Percentiles rank a stretch among this genome's conserved stretches.
These are phyloP conservation scores for Crioceris asparagi DNA, from an alignment of 2,888 invertebrate species.

Conservation along the genomic window DNA sequence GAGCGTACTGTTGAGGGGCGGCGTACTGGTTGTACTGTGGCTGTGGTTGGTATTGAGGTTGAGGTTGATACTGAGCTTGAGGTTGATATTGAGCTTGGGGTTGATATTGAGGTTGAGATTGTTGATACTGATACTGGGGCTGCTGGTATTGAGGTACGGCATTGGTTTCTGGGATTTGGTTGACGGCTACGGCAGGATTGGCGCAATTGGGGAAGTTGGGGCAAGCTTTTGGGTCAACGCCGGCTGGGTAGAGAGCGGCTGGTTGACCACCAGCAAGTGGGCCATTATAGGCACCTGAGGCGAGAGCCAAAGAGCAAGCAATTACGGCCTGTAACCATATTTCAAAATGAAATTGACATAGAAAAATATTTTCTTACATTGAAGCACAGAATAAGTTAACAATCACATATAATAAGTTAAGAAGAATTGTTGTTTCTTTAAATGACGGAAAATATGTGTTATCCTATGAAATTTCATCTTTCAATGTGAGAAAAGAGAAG, in stretches of 20 bases:
- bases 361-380: no score
- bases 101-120: slow-evolving; percentile 15
- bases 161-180: slow-evolving; percentile 14
- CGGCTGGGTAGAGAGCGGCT: slow-evolving; percentile 29
- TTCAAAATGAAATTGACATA: no score
- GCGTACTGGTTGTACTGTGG: slow-evolving; percentile 16
- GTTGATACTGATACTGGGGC: slow-evolving; percentile 16
- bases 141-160: slow-evolving; percentile 2
- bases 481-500: no score
- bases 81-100: slow-evolving; percentile 20
- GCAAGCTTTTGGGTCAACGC: slow-evolving; percentile 29
- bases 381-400: no score
- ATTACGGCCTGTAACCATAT: slow-evolving; percentile 28
- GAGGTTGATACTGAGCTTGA: slow-evolving; percentile 14
- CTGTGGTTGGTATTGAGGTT: slow-evolving; percentile 17
- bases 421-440: no score
- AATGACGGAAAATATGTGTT: no score
- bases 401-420: no score
- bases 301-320: slow-evolving; percentile 25
- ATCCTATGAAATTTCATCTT: no score
- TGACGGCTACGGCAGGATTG: slow-evolving; percentile 27
- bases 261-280: slow-evolving; percentile 29
- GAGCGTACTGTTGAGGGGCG: slow-evolving; percentile 23
- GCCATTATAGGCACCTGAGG: slow-evolving; percentile 25
- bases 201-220: slow-evolving; percentile 31